These are phyloP conservation scores for Styela plicata DNA, from an alignment of 23 tunicate genomes.

Conservation along the genomic window DNA sequence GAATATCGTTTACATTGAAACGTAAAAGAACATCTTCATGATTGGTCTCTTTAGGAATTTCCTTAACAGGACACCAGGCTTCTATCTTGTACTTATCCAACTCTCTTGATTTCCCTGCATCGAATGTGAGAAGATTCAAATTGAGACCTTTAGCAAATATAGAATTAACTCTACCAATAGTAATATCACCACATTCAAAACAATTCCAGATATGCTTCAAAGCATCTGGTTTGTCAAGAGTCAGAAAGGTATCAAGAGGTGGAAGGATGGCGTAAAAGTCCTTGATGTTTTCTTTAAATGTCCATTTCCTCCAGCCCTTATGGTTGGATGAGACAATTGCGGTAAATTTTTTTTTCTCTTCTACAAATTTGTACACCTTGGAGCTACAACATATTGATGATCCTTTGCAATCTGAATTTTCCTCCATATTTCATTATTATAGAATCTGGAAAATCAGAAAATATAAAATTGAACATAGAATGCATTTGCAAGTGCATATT, in stretches of 20 bases:
- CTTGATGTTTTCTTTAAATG: slow-evolving; percentile 2
- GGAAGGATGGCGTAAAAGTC: slow-evolving; percentile 16
- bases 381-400: background rate
- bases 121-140: slow-evolving; percentile 48
- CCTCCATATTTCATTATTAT: background rate
- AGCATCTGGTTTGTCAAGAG: slow-evolving; percentile 15
- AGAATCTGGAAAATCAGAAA: background rate
- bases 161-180: slow-evolving; percentile 53
- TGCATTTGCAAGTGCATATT: too few species aligned
- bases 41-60: slow-evolving; percentile 49
- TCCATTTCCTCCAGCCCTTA: background rate
- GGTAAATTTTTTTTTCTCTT: background rate
- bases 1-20: slow-evolving; percentile 44
- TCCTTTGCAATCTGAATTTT: background rate
- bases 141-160: slow-evolving; percentile 48
- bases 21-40: slow-evolving; percentile 62
- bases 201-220: slow-evolving; percentile 43
- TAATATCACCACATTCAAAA: slow-evolving; percentile 61
- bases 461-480: too few species aligned
- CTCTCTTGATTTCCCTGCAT: slow-evolving; percentile 64
- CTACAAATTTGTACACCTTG: background rate
- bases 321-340: background rate
- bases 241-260: slow-evolving; percentile 71
- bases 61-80: slow-evolving; percentile 49
- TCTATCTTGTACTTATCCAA: slow-evolving; percentile 42